Percentiles rank a stretch among this genome's conserved stretches.
Evolutionary conservation across 2,888 invertebrate genomes (phyloP).

Genomic region (Phaonia tiefii): DNA sequence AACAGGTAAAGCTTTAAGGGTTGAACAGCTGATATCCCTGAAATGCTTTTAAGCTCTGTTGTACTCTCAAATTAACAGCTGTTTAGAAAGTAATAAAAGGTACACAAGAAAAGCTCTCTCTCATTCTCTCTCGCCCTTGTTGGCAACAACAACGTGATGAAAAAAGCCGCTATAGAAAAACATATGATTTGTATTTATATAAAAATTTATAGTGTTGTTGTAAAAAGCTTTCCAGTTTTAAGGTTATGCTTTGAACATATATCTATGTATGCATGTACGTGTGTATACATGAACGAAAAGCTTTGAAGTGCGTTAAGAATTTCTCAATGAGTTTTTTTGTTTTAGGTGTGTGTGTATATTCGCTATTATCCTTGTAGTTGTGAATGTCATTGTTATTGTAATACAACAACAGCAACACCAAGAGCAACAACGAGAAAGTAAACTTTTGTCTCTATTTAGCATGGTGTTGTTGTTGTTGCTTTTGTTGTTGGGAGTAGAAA

Average conservation of each 20-base stretch:
- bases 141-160: background rate
- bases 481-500: background rate
- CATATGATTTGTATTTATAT: slow-evolving; percentile 75
- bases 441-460: slow-evolving; percentile 48
- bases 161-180: slow-evolving; percentile 50
- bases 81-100: background rate
- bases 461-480: slow-evolving; percentile 15
- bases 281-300: slow-evolving; percentile 28
- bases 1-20: slow-evolving; percentile 51
- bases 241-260: slow-evolving; percentile 25
- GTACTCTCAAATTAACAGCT: slow-evolving; percentile 50
- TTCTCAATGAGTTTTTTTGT: slow-evolving; percentile 50
- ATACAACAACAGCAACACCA: slow-evolving; percentile 47
- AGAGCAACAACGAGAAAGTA: too few relatives aligned
- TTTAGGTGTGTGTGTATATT: background rate
- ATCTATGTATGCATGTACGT: slow-evolving; percentile 49
- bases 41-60: slow-evolving; percentile 50
- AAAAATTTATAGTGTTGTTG: slow-evolving; percentile 28
- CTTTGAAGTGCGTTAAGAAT: slow-evolving; percentile 54
- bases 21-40: background rate
- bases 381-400: slow-evolving; percentile 65
- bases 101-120: background rate
- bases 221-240: slow-evolving; percentile 31
- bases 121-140: background rate
- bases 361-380: slow-evolving; percentile 56